A percentile compares a stretch with the other conserved stretches of the same genome.
These are phyloP conservation scores for Poecilobothrus nobilitatus DNA, from an alignment of 2,888 invertebrate genomes.

Conservation along the genomic window DNA sequence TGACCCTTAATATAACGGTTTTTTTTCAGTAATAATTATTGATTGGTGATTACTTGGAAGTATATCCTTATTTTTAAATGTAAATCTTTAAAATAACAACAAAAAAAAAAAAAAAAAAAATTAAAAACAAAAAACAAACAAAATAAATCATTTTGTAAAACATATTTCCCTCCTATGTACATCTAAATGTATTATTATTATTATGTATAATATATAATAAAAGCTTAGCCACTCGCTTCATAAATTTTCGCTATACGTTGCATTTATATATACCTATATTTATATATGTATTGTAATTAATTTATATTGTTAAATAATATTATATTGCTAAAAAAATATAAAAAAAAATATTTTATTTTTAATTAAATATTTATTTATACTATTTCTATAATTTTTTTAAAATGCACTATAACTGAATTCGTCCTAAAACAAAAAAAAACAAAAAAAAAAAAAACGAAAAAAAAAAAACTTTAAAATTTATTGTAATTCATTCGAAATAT, in stretches of 20 bases:
- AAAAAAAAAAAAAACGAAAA: conserved; percentile 9
- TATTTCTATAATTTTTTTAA: background rate
- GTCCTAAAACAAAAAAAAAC: background rate
- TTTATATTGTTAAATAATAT: no score
- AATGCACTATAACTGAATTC: conserved; percentile 1
- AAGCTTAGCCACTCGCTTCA: background rate
- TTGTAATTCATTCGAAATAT: conserved; percentile 20
- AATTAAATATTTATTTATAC: no score
- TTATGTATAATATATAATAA: background rate
- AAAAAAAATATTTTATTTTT: no score
- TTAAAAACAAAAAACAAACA: conserved; percentile 14
- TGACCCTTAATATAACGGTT: no score
- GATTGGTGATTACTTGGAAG: background rate
- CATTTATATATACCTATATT: background rate
- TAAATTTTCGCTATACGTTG: background rate
- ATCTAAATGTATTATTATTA: conserved; percentile 15
- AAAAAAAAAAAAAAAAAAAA: conserved; percentile 20
- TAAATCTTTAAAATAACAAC: conserved; percentile 18
- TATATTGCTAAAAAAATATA: no score
- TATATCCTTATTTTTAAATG: conserved; percentile 7
- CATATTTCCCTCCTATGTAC: conserved; percentile 22
- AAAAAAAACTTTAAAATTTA: no score
- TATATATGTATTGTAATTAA: no score
- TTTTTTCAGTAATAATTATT: no score
- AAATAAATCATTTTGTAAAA: no score